Evolutionary conservation across 2,797 vertebrate species (phyloP).

Genomic region (Diplodus sargus): DNA sequence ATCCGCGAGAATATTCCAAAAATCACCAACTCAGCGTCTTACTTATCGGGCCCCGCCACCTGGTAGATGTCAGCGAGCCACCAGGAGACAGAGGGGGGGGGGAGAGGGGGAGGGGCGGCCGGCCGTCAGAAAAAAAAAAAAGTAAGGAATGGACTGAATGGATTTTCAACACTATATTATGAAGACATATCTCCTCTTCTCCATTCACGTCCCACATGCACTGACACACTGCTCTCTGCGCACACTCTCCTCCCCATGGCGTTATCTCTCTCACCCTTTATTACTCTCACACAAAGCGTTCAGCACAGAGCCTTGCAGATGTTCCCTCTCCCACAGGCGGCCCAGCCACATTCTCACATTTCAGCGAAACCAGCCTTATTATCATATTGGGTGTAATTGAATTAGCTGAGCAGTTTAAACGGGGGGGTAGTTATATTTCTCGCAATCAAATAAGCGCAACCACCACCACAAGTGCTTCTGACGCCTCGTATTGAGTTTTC

Average conservation of each 20-base stretch:
- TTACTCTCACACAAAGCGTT: conserved; percentile 75
- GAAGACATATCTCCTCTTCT: conserved; percentile 79
- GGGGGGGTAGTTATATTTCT: conserved; percentile 42
- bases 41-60: conserved; percentile 73
- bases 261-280: conserved; percentile 79
- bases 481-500: conserved; percentile 60
- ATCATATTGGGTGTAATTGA: conserved; percentile 78
- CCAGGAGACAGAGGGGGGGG: conserved; percentile 39
- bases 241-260: conserved; percentile 63
- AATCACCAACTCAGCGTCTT: conserved; percentile 74
- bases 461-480: conserved; percentile 63
- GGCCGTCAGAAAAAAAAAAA: conserved; percentile 62
- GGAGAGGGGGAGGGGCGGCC: conserved; percentile 28
- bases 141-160: conserved; percentile 65
- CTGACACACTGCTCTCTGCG: conserved; percentile 70
- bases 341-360: conserved; percentile 62
- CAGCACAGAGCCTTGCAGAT: conserved; percentile 66
- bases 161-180: conserved; percentile 79
- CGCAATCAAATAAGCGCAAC: conserved; percentile 59
- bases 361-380: conserved; percentile 66
- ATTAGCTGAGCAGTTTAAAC: conserved; percentile 71
- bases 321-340: conserved; percentile 66
- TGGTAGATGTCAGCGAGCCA: conserved; percentile 66
- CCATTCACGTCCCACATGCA: conserved; percentile 65
- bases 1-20: conserved; percentile 66